These are phyloP conservation scores for Boloria euphrosyne DNA, from an alignment of 2,888 invertebrate species.

Conservation along the genomic window DNA sequence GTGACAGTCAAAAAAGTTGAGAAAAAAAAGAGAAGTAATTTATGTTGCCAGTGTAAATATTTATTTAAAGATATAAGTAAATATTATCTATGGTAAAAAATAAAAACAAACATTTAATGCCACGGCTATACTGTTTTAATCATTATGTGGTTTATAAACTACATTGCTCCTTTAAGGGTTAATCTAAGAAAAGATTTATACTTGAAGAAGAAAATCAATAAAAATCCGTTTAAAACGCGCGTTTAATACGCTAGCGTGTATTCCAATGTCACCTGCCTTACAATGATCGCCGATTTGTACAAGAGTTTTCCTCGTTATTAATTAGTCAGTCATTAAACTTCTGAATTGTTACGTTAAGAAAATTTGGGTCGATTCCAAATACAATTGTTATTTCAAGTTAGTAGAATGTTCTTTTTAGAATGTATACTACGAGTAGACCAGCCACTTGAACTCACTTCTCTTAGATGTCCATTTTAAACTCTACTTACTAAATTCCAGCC, in stretches of 20 bases:
- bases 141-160: too few species aligned
- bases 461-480: background rate
- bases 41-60: too few species aligned
- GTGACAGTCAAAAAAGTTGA: too few species aligned
- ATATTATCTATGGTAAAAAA: too few species aligned
- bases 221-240: conserved; percentile 7
- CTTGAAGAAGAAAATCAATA: too few species aligned
- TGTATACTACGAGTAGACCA: background rate
- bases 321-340: conserved; percentile 28
- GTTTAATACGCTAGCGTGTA: conserved; percentile 7
- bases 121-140: too few species aligned
- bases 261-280: conserved; percentile 12
- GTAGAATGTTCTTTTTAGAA: background rate
- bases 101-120: too few species aligned
- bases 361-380: conserved; percentile 16
- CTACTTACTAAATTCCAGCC: too few species aligned
- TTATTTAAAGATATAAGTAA: too few species aligned
- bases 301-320: conserved; percentile 26
- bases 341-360: conserved; percentile 23
- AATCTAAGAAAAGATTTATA: too few species aligned
- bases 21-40: too few species aligned
- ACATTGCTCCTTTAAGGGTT: too few species aligned
- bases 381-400: conserved; percentile 5
- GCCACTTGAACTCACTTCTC: background rate
- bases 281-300: conserved; percentile 18